These are phyloP conservation scores for Caerostris darwini DNA, from an alignment of 1,140 invertebrate species.

Conservation along the genomic window DNA sequence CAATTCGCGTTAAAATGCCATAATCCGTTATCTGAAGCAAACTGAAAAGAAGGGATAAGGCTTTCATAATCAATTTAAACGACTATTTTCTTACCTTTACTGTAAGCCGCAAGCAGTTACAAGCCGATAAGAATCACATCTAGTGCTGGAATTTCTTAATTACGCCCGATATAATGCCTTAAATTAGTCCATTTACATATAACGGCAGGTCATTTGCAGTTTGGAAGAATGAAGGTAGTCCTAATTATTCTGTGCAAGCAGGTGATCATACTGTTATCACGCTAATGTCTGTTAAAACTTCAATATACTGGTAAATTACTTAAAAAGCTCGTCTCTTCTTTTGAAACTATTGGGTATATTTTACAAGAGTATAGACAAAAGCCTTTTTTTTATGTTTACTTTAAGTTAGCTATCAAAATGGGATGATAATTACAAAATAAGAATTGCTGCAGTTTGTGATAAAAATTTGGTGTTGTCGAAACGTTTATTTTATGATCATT, in stretches of 20 bases:
- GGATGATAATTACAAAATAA: background rate
- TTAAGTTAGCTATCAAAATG: background rate
- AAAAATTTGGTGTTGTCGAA: no score
- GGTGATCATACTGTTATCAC: background rate
- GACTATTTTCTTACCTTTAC: slow-evolving; percentile 36
- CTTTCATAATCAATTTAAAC: slow-evolving; percentile 33
- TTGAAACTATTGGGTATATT: background rate
- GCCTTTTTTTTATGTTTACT: background rate
- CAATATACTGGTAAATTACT: background rate
- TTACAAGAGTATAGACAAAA: background rate
- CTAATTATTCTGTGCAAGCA: background rate
- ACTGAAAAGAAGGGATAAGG: background rate
- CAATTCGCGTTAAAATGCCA: slow-evolving; percentile 26
- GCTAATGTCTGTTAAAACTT: slow-evolving; percentile 1
- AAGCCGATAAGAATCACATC: slow-evolving; percentile 7
- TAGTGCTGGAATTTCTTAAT: slow-evolving; percentile 7
- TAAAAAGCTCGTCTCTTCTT: background rate
- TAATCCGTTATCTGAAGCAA: slow-evolving; percentile 28
- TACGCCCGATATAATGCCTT: background rate
- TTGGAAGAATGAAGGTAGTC: background rate
- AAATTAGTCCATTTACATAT: slow-evolving; percentile 34
- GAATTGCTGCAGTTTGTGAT: no score
- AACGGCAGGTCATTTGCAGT: slow-evolving; percentile 2
- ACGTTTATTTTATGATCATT: no score
- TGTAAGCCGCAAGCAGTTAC: background rate